These are phyloP conservation scores for Merluccius polli DNA, from an alignment of 2,797 vertebrate genomes.

Conservation along the genomic window DNA sequence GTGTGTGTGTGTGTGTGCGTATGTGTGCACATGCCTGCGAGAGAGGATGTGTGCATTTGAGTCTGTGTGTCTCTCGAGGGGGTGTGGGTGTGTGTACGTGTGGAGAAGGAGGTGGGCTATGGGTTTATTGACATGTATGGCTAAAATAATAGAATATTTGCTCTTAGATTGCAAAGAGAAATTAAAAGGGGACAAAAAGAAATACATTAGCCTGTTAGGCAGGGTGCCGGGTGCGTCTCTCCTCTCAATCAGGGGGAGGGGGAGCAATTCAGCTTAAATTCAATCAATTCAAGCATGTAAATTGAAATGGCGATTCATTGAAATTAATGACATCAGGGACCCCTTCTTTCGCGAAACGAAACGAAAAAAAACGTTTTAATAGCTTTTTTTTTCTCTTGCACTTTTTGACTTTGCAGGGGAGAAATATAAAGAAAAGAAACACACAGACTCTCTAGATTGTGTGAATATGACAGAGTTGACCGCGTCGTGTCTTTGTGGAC, in stretches of 20 bases:
- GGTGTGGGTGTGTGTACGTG: no score
- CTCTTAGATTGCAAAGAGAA: slow-evolving; percentile 21
- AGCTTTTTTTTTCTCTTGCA: slow-evolving; percentile 16
- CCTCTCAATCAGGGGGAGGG: neutral
- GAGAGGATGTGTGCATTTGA: neutral
- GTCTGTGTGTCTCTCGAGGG: no score
- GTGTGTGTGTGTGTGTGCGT: neutral
- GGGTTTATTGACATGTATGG: neutral
- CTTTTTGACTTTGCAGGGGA: slow-evolving; percentile 19
- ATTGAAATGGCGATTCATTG: slow-evolving; percentile 40
- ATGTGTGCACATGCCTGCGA: neutral
- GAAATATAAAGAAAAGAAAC: neutral
- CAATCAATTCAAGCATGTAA: neutral
- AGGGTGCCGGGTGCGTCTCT: neutral
- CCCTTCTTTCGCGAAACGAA: slow-evolving; percentile 32
- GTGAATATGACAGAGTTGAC: neutral
- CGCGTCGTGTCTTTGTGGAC: neutral
- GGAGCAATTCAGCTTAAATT: no score
- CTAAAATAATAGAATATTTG: slow-evolving; percentile 42
- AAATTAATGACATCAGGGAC: slow-evolving; percentile 43
- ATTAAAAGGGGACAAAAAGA: neutral
- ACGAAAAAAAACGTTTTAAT: slow-evolving; percentile 36
- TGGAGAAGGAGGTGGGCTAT: neutral
- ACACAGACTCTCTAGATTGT: neutral
- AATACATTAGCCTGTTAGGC: neutral